Conservation (phyloP, 2,797 vertebrate species). For the Meriones psammophilus region DNA sequence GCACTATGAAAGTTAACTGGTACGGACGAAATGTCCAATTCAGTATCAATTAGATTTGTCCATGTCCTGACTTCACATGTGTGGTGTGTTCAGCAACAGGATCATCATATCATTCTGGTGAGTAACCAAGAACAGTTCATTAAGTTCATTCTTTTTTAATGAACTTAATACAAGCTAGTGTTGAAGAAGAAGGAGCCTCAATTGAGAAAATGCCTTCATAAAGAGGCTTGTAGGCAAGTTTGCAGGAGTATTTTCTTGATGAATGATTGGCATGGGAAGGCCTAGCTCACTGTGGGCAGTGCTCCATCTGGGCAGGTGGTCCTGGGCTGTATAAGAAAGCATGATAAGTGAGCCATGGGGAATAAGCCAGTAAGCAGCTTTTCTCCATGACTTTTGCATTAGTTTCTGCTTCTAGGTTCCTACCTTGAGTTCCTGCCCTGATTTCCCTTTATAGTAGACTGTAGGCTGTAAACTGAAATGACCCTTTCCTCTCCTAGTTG, state of each 20-base stretch:
- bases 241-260: too few relatives aligned
- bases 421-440: background rate
- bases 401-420: background rate
- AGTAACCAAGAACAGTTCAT: background rate
- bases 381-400: background rate
- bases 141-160: background rate
- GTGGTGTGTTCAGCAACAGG: background rate
- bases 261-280: background rate
- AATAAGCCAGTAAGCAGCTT: background rate
- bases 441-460: background rate
- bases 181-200: background rate
- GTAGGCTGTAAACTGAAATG: background rate
- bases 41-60: background rate
- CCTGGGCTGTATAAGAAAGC: background rate
- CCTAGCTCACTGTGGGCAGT: background rate
- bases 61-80: background rate
- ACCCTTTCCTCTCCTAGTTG: background rate
- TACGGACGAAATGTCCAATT: background rate
- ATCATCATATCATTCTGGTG: background rate
- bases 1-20: background rate
- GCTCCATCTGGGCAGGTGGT: background rate
- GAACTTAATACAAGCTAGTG: background rate
- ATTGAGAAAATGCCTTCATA: background rate
- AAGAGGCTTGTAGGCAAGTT: background rate
- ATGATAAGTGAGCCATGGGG: background rate